Evolutionary conservation across 2,113 vertebrate genomes (phyloP).

Genomic region (Gallinago paraguaiae): DNA sequence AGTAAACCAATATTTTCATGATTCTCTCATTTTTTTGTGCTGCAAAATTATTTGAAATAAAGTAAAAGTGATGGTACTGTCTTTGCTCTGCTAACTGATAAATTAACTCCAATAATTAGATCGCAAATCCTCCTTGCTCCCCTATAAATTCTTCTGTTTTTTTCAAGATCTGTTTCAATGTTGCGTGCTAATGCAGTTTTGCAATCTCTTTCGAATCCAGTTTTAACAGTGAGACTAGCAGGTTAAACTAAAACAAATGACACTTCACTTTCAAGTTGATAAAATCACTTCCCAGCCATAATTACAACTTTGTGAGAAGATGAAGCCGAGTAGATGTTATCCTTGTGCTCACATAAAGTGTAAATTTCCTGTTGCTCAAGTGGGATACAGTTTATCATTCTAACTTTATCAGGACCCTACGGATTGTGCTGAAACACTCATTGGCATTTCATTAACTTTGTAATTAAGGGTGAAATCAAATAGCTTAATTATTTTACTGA

Average conservation of each 20-base stretch:
- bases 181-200: not conserved
- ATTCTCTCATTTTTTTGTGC: not conserved
- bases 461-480: slow-evolving; percentile 52
- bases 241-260: not conserved
- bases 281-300: not conserved
- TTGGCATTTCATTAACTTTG: slow-evolving; percentile 46
- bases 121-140: not conserved
- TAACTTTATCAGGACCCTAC: slow-evolving; percentile 2
- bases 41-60: not conserved
- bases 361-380: slow-evolving; percentile 9
- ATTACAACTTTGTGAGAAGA: not conserved
- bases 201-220: not conserved
- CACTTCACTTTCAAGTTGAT: not conserved
- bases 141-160: not conserved
- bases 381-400: slow-evolving; percentile 14
- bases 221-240: not conserved
- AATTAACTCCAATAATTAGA: not conserved
- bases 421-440: slow-evolving; percentile 13
- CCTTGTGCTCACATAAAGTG: not conserved
- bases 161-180: not conserved
- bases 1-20: not conserved
- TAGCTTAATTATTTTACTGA: slow-evolving; percentile 46
- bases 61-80: not conserved
- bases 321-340: not conserved
- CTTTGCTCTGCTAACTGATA: not conserved